phyloP scores from a whole-genome alignment of 1,140 invertebrate species.

The Drosophila orena region DNA sequence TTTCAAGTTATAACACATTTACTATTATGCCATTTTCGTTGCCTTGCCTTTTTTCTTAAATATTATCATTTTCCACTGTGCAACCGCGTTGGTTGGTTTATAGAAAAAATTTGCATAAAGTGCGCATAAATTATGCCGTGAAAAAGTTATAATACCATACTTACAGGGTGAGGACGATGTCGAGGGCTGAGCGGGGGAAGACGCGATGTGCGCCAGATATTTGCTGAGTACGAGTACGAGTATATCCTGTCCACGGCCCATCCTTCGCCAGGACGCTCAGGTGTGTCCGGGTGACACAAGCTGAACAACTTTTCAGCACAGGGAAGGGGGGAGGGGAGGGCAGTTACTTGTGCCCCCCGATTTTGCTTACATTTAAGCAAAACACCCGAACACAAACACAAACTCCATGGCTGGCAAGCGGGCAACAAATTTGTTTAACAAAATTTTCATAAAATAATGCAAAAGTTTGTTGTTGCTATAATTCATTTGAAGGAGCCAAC shows the following conservation, averaged over 20 bases:
- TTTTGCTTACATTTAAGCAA: constrained; percentile 50
- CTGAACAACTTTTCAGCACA: constrained; percentile 48
- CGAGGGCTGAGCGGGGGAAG: constrained; percentile 17
- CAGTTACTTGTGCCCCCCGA: constrained; percentile 8
- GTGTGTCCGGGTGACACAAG: constrained; percentile 60
- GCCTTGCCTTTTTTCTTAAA: neutral
- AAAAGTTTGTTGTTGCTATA: constrained; percentile 60
- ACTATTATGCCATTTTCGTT: no score
- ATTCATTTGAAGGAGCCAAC: constrained; percentile 54
- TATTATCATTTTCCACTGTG: neutral
- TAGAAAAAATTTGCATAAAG: constrained; percentile 66
- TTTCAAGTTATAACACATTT: no score
- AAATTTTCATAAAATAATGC: constrained; percentile 65
- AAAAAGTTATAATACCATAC: constrained; percentile 68
- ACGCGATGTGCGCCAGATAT: constrained; percentile 36
- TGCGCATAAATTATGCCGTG: constrained; percentile 64
- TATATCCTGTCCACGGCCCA: constrained; percentile 31
- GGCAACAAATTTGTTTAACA: constrained; percentile 60
- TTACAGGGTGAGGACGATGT: constrained; percentile 47
- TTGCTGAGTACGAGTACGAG: neutral
- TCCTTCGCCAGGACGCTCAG: constrained; percentile 48
- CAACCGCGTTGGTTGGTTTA: constrained; percentile 31
- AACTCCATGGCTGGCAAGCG: constrained; percentile 37
- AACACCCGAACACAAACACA: constrained; percentile 36
- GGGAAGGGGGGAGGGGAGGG: constrained; percentile 1